Conservation (phyloP, 2,888 invertebrate genomes). For the Deilephila porcellus region DNA sequence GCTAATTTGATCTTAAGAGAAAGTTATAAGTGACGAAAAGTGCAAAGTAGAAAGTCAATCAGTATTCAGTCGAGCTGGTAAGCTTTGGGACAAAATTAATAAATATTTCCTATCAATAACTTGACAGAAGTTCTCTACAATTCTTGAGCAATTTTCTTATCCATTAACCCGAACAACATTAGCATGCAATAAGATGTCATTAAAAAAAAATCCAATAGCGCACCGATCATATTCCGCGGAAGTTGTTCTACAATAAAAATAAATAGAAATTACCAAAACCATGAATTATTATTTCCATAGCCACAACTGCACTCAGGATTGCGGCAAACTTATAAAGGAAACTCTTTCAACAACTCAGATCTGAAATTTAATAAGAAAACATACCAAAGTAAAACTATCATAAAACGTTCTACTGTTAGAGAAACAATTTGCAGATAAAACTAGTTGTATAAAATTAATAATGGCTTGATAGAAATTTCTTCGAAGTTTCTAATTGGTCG, state of each 20-base stretch:
- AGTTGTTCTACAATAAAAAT: neutral
- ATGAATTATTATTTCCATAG: neutral
- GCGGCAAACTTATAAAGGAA: neutral
- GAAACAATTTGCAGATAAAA: neutral
- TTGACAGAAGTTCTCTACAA: neutral
- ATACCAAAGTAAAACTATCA: neutral
- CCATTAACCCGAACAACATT: neutral
- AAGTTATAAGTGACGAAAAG: neutral
- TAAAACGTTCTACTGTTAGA: neutral
- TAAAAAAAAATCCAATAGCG: neutral
- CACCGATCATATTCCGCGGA: neutral
- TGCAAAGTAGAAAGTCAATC: no score
- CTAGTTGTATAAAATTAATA: neutral
- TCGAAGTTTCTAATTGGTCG: conserved; percentile 10
- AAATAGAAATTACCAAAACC: neutral
- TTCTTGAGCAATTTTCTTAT: neutral
- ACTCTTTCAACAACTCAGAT: neutral
- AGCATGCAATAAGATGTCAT: neutral
- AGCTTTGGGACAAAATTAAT: neutral
- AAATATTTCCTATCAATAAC: neutral
- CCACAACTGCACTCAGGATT: neutral
- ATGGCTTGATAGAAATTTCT: neutral
- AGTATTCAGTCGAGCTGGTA: no score
- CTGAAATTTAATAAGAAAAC: neutral
- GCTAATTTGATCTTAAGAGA: neutral